Conservation (phyloP, 1,140 invertebrate species). For the Venturia canescens region DNA sequence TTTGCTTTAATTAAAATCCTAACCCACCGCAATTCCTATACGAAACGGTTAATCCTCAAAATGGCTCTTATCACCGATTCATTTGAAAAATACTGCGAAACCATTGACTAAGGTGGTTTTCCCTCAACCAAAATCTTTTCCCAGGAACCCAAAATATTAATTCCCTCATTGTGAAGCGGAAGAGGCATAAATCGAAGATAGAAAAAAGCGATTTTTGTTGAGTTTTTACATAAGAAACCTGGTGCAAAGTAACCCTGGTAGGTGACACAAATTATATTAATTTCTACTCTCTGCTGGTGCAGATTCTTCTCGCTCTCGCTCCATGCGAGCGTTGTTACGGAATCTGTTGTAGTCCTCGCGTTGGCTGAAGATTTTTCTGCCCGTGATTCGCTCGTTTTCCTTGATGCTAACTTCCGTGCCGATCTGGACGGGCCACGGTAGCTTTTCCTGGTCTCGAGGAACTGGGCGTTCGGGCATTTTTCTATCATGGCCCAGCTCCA, state of each 20-base stretch:
- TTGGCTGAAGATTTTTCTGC: constrained; percentile 69
- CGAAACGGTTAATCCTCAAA: too few relatives aligned
- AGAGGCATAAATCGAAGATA: too few relatives aligned
- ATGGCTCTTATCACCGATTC: too few relatives aligned
- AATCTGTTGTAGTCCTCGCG: constrained; percentile 66
- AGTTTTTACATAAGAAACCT: not conserved
- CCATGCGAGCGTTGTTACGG: constrained; percentile 60
- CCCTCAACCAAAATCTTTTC: too few relatives aligned
- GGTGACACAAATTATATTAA: constrained; percentile 30
- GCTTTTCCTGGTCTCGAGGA: constrained; percentile 59
- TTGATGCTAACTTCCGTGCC: constrained; percentile 75
- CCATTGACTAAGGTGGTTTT: too few relatives aligned
- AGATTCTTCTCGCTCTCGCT: constrained; percentile 57
- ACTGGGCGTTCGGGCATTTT: constrained; percentile 58
- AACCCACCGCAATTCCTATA: too few relatives aligned
- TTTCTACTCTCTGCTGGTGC: constrained; percentile 56
- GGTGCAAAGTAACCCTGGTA: too few relatives aligned
- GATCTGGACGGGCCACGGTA: constrained; percentile 74
- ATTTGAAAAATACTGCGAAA: too few relatives aligned
- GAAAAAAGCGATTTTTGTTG: not conserved
- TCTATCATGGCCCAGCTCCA: constrained; percentile 53
- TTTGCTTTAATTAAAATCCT: too few relatives aligned
- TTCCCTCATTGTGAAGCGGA: too few relatives aligned
- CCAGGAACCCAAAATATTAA: too few relatives aligned
- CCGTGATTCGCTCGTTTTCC: constrained; percentile 71